These are phyloP conservation scores for Lysandra coridon DNA, from an alignment of 2,888 invertebrate species.

Conservation along the genomic window DNA sequence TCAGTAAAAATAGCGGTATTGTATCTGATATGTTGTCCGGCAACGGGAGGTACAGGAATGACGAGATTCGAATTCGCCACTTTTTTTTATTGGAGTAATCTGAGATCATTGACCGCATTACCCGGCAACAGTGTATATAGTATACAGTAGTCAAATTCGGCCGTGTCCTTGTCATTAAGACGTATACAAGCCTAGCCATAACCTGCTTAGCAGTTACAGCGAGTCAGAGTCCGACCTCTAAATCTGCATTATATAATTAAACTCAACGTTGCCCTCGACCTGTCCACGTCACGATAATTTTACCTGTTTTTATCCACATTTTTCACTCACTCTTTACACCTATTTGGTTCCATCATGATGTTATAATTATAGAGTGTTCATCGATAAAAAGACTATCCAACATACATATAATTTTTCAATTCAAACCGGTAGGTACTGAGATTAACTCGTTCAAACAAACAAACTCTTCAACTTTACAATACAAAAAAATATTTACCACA, in stretches of 20 bases:
- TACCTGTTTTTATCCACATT: not conserved
- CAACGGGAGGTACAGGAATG: slow-evolving; percentile 57
- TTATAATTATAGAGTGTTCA: too few species aligned
- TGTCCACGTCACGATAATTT: not conserved
- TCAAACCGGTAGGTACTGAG: not conserved
- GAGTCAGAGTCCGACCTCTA: too few species aligned
- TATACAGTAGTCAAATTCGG: slow-evolving; percentile 7
- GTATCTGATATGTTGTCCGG: slow-evolving; percentile 55
- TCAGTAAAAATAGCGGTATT: slow-evolving; percentile 60
- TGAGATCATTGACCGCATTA: slow-evolving; percentile 53
- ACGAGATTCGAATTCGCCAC: slow-evolving; percentile 56
- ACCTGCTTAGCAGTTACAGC: too few species aligned
- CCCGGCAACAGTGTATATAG: slow-evolving; percentile 29
- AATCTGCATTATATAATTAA: not conserved
- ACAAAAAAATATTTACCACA: too few species aligned
- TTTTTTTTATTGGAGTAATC: slow-evolving; percentile 51
- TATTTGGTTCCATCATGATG: too few species aligned
- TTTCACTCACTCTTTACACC: not conserved
- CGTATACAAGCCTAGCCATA: not conserved
- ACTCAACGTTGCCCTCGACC: not conserved
- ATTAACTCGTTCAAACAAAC: not conserved
- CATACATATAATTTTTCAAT: too few species aligned
- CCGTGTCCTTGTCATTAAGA: slow-evolving; percentile 7
- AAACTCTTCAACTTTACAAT: not conserved
- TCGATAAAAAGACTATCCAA: too few species aligned